phyloP scores from a whole-genome alignment of 1,140 invertebrate species.

The Drosophila obscura region DNA sequence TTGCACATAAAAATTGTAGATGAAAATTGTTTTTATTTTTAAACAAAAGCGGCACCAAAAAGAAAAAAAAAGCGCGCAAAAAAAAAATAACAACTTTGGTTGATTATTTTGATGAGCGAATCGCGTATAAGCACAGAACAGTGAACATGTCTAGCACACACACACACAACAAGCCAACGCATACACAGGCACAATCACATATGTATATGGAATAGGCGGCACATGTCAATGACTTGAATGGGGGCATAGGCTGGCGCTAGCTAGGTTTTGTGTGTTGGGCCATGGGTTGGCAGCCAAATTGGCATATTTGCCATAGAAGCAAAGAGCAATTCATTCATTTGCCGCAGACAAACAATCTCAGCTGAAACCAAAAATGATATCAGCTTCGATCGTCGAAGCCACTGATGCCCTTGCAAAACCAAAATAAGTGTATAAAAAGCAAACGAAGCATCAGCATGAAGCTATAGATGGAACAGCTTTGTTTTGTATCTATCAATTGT shows the following conservation, averaged over 20 bases:
- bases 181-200: conserved; percentile 20
- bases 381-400: too few relatives aligned
- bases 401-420: background rate
- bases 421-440: background rate
- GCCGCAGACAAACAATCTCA: conserved; percentile 76
- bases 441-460: background rate
- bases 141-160: conserved; percentile 51
- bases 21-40: conserved; percentile 70
- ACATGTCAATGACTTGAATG: conserved; percentile 71
- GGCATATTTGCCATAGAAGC: conserved; percentile 75
- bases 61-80: background rate
- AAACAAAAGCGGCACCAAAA: conserved; percentile 40
- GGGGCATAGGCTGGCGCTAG: conserved; percentile 22
- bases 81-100: conserved; percentile 65
- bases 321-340: conserved; percentile 80
- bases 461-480: too few relatives aligned
- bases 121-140: conserved; percentile 61
- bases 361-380: conserved; percentile 40
- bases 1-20: conserved; percentile 65
- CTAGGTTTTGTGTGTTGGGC: conserved; percentile 7
- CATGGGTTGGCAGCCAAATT: conserved; percentile 57
- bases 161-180: conserved; percentile 18
- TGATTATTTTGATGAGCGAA: conserved; percentile 77
- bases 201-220: conserved; percentile 22
- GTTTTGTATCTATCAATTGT: too few relatives aligned